Conservation (phyloP, 2,888 invertebrate genomes). For the Epiperipatus broadwayi region DNA sequence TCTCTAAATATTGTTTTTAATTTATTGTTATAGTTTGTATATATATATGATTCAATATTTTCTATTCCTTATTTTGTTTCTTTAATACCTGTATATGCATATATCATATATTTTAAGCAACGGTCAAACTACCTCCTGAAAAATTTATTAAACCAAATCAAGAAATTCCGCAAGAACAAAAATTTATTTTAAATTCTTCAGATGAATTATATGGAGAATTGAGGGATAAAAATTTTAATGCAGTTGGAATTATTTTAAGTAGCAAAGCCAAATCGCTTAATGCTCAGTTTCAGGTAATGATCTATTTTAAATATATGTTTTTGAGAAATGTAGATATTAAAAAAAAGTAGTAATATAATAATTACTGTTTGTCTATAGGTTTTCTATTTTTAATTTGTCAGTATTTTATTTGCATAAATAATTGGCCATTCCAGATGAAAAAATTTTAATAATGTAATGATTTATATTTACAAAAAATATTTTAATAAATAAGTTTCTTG, state of each 20-base stretch:
- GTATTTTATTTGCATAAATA: slow-evolving; percentile 4
- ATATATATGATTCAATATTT: no score
- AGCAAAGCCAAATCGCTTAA: slow-evolving; percentile 69
- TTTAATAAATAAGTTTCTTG: no score
- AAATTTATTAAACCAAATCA: slow-evolving; percentile 41
- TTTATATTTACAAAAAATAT: no score
- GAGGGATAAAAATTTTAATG: slow-evolving; percentile 77
- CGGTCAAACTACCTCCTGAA: slow-evolving; percentile 63
- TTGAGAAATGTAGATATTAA: slow-evolving; percentile 8
- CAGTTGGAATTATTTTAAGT: slow-evolving; percentile 63
- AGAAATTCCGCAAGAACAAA: slow-evolving; percentile 28
- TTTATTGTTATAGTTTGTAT: no score
- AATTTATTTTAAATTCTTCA: slow-evolving; percentile 63
- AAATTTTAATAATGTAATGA: no score
- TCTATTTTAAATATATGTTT: slow-evolving; percentile 8
- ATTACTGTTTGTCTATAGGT: slow-evolving; percentile 6
- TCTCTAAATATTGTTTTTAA: no score
- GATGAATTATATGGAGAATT: slow-evolving; percentile 75
- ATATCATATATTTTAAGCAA: slow-evolving; percentile 40
- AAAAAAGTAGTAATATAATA: not conserved
- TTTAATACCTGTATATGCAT: no score
- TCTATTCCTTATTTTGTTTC: no score
- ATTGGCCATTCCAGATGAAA: no score
- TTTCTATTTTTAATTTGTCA: slow-evolving; percentile 7
- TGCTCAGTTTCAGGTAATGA: slow-evolving; percentile 44